Conservation (phyloP, 2,113 vertebrate genomes). For the Nibea coibor region DNA sequence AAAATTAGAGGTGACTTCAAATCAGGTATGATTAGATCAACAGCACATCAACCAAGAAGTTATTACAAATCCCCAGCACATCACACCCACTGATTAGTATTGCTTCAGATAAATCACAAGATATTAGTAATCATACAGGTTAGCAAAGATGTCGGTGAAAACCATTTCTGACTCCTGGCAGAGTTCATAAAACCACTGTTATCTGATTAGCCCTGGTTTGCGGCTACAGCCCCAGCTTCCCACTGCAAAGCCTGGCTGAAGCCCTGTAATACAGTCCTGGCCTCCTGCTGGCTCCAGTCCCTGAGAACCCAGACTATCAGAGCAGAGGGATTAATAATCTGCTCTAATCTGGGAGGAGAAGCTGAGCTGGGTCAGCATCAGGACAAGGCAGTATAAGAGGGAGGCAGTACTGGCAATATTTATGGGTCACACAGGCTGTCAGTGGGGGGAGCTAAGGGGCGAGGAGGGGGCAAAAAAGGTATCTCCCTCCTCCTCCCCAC, state of each 20-base stretch:
- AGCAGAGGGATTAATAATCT: constrained; percentile 77
- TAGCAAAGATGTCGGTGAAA: constrained; percentile 46
- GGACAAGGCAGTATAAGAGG: constrained; percentile 43
- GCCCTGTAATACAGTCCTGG: constrained; percentile 34
- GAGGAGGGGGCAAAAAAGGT: neutral
- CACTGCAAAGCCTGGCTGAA: constrained; percentile 28
- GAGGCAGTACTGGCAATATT: neutral
- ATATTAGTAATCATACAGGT: constrained; percentile 19
- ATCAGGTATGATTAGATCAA: constrained; percentile 15
- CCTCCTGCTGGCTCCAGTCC: constrained; percentile 48
- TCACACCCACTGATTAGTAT: constrained; percentile 61
- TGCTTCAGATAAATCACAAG: constrained; percentile 38
- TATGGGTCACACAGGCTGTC: neutral
- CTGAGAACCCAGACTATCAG: constrained; percentile 48
- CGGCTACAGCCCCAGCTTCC: constrained; percentile 36
- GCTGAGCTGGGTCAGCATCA: constrained; percentile 60
- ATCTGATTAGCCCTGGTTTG: constrained; percentile 27
- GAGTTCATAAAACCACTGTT: constrained; percentile 31
- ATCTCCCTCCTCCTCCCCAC: neutral
- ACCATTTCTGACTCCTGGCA: constrained; percentile 42
- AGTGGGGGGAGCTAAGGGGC: neutral
- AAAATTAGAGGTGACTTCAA: constrained; percentile 9
- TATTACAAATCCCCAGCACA: constrained; percentile 42
- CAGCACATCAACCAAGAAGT: constrained; percentile 22
- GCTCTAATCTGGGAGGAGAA: constrained; percentile 70